Evolutionary conservation across 1,140 invertebrate species (phyloP).

Genomic region (Phymorhynchus buccinoides): DNA sequence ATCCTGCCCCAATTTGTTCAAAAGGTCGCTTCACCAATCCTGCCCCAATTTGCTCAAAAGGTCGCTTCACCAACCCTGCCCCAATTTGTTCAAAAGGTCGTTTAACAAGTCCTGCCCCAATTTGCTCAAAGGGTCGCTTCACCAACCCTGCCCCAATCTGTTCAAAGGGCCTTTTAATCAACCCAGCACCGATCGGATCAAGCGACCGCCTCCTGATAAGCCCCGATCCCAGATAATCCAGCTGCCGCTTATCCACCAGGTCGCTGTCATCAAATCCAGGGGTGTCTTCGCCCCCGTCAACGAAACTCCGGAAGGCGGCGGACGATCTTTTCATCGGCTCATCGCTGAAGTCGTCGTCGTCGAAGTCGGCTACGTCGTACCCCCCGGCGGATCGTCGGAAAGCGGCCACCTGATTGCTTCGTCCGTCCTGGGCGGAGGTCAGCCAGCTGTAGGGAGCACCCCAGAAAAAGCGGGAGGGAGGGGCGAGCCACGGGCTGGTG

Average conservation of each 20-base stretch:
- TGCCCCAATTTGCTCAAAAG: too few relatives aligned
- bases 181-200: not conserved
- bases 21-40: too few relatives aligned
- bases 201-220: not conserved
- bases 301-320: slow-evolving; percentile 9
- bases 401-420: slow-evolving; percentile 7
- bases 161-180: not conserved
- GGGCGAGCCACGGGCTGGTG: not conserved
- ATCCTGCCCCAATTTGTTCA: too few relatives aligned
- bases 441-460: slow-evolving; percentile 13
- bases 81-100: not conserved
- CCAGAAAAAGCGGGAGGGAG: slow-evolving; percentile 22
- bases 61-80: not conserved
- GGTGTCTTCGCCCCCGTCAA: not conserved
- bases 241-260: not conserved
- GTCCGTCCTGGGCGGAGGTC: not conserved
- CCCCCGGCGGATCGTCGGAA: not conserved
- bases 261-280: not conserved
- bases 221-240: not conserved
- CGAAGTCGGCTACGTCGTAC: slow-evolving; percentile 13
- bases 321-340: slow-evolving; percentile 33
- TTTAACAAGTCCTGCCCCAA: not conserved
- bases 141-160: not conserved
- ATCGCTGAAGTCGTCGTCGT: slow-evolving; percentile 15
- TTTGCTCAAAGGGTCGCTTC: not conserved